phyloP scores from a whole-genome alignment of 2,113 vertebrate genomes.

The Ceyx cyanopectus region DNA sequence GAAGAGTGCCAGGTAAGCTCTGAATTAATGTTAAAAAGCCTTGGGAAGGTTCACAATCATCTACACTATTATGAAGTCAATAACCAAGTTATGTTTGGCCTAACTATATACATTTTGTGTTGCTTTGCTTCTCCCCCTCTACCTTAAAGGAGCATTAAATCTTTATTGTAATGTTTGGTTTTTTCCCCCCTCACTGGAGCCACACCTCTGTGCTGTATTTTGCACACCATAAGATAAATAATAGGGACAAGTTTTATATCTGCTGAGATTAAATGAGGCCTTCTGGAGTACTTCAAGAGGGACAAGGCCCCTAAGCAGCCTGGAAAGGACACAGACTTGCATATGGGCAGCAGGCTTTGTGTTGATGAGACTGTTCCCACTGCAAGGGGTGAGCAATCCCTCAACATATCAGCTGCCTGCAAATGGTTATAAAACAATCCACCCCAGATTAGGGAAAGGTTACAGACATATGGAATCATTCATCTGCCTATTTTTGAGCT shows the following conservation, averaged over 20 bases:
- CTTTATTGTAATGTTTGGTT: no score
- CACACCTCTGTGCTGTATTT: not conserved
- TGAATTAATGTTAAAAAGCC: conserved; percentile 13
- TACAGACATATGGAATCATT: conserved; percentile 5
- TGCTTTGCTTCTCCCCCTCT: not conserved
- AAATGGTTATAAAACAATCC: not conserved
- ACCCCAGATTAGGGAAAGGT: not conserved
- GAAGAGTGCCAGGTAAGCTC: not conserved
- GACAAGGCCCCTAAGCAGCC: not conserved
- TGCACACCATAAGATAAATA: not conserved
- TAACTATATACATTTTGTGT: not conserved
- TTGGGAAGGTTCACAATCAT: not conserved
- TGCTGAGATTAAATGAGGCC: not conserved
- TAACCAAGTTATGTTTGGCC: not conserved
- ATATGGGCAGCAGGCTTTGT: not conserved
- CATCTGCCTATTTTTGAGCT: conserved; percentile 5
- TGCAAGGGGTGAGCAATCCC: not conserved
- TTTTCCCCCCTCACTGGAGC: not conserved
- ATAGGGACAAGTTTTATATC: not conserved
- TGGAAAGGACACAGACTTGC: not conserved
- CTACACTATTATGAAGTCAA: not conserved
- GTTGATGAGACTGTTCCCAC: not conserved
- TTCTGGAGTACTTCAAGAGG: not conserved
- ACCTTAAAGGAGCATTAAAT: fast-evolving
- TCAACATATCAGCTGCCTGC: not conserved